These are phyloP conservation scores for Lytechinus pictus DNA, from an alignment of 35 echinoderm and acorn worm genomes.

Conservation along the genomic window DNA sequence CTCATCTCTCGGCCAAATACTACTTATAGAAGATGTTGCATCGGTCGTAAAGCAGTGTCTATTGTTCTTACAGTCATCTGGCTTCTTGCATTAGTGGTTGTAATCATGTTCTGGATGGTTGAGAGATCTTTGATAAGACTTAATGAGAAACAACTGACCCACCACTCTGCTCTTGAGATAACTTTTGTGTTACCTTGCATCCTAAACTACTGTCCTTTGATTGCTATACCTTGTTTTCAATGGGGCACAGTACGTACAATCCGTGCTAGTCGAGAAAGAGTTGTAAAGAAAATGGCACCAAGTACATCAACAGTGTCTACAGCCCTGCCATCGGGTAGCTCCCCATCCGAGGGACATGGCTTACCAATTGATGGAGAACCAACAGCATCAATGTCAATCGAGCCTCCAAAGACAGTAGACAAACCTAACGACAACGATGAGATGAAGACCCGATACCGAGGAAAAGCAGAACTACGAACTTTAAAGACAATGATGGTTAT, in stretches of 20 bases:
- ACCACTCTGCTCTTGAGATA: neutral
- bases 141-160: neutral
- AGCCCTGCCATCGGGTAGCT: neutral
- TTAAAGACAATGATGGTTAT: neutral
- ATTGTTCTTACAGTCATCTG: neutral
- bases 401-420: neutral
- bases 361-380: neutral
- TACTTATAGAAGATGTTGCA: neutral
- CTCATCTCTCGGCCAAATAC: constrained; percentile 17
- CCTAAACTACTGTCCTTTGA: constrained; percentile 2
- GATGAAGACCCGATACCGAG: neutral
- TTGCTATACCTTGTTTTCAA: constrained; percentile 15
- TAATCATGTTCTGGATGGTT: constrained; percentile 3
- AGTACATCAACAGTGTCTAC: neutral
- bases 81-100: neutral
- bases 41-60: neutral
- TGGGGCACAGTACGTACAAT: neutral
- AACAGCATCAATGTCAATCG: neutral
- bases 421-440: neutral
- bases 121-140: neutral
- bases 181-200: neutral
- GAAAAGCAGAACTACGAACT: neutral
- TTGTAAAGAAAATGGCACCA: neutral
- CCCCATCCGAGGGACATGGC: neutral
- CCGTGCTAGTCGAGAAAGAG: constrained; percentile 15